These are phyloP conservation scores for Timandra comae DNA, from an alignment of 2,888 invertebrate genomes.

Conservation along the genomic window DNA sequence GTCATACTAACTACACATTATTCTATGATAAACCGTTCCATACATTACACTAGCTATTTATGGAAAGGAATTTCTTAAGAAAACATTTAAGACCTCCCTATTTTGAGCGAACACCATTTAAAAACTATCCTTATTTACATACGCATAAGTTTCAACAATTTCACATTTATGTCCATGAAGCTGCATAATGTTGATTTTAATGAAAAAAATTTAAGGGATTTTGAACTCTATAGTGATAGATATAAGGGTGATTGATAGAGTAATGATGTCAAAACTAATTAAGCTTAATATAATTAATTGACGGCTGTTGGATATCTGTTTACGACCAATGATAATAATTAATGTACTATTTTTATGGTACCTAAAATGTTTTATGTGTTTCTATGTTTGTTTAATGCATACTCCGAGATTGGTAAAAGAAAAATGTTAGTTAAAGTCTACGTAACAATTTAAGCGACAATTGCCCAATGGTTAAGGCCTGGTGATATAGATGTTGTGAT, in stretches of 20 bases:
- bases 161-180: no score
- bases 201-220: slow-evolving; percentile 10
- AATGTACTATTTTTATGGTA: slow-evolving; percentile 22
- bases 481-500: no score
- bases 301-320: slow-evolving; percentile 41
- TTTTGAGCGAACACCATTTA: no score
- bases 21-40: slow-evolving; percentile 27
- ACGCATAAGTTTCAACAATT: no score
- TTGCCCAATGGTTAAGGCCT: no score
- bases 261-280: slow-evolving; percentile 10
- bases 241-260: slow-evolving; percentile 10
- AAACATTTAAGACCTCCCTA: slow-evolving; percentile 43
- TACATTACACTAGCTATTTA: slow-evolving; percentile 60
- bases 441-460: no score
- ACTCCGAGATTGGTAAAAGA: no score
- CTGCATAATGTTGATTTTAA: no score
- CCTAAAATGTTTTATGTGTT: no score
- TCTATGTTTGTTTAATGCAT: no score
- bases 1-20: no score
- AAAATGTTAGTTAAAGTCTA: no score
- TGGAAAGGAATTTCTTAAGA: slow-evolving; percentile 66
- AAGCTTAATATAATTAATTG: slow-evolving; percentile 39
- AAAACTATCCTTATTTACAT: neutral
- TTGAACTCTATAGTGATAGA: slow-evolving; percentile 22
- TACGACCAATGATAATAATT: slow-evolving; percentile 36